Evolutionary conservation across 2,113 vertebrate genomes (phyloP), one percentile per base, ranked within the genome.

Genomic region (Cisticola juncidis): DNA sequence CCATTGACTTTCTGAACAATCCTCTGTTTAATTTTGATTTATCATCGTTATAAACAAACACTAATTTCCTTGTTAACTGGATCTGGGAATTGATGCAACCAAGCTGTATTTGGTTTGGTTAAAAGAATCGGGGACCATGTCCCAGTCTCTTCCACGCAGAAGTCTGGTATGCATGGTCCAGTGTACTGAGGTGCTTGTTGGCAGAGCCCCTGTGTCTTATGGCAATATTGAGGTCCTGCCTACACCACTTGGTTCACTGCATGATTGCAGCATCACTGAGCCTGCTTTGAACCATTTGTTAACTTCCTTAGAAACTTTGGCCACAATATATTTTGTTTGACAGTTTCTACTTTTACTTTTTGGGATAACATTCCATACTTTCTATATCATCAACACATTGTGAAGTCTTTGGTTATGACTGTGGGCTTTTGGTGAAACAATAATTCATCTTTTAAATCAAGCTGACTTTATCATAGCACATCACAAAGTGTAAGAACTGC

Each of bases 401-500:
- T 86, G 35, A 93, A 80, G 31, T 78, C 76, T 86, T 89, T 72
- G 36, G 38, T 76, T 80, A 38, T 40, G 48, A 12, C 38, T 86
- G 14, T 86, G 51, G 48, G 33, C 50, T 94, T 93, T 57, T 91
- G 85, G 79, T 93, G 70, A 77, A 94, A 83, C 58, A 89, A 60
- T 85, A 81, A 94, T 28, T 82, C 79, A 51, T 91, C 62, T 94
- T 88, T 82, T 94, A 91, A 85, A 74, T 71, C n/a, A n/a, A 74
- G 12, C 50, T 81, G 71, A 53, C 58, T 94, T 87, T 56, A 68
- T 90, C 76, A 66, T 86, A 79, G 33, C 38, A 83, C 60, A 81
- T 86, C 64, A 94, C 36, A 58, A 83, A 82, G 44, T 61, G 29
- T 66, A 73, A 95, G 77, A 97, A 96, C 90, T 95, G 89, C 94